Percentiles rank a stretch among this genome's conserved stretches.
phyloP scores from a whole-genome alignment of 1,140 invertebrate species.

The Bombus sylvicola region DNA sequence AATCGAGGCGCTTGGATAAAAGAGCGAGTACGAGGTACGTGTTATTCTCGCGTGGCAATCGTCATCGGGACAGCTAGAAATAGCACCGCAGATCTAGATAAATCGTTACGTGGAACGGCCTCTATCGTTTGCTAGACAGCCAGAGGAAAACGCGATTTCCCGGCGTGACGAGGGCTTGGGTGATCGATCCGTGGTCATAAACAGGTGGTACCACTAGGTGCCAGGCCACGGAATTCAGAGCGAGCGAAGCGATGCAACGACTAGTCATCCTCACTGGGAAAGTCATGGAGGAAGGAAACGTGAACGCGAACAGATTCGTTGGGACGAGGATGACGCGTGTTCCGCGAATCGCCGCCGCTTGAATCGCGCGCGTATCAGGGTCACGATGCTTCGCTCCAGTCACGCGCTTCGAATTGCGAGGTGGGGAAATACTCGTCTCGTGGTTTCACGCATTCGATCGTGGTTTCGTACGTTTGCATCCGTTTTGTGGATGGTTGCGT shows the following conservation, averaged over 20 bases:
- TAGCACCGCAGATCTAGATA: conserved; percentile 60
- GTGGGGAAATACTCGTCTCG: not conserved
- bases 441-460: not conserved
- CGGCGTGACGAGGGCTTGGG: conserved; percentile 23
- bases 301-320: conserved; percentile 18
- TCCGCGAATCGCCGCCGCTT: conserved; percentile 49
- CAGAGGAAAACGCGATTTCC: conserved; percentile 28
- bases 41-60: conserved; percentile 21
- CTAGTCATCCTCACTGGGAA: conserved; percentile 40
- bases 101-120: conserved; percentile 55
- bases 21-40: conserved; percentile 1
- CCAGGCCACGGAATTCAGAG: conserved; percentile 58
- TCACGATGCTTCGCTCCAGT: conserved; percentile 55
- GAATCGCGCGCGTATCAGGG: conserved; percentile 60
- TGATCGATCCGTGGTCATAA: conserved; percentile 39
- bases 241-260: not conserved
- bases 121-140: not conserved
- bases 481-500: not conserved
- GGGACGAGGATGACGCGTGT: conserved; percentile 57
- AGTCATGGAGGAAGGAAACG: conserved; percentile 49
- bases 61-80: conserved; percentile 43
- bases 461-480: not conserved
- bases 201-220: conserved; percentile 53
- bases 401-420: conserved; percentile 23
- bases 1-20: conserved; percentile 17